Evolutionary conservation across 2,888 invertebrate genomes (phyloP).

Genomic region (Lasioglossum vierecki): DNA sequence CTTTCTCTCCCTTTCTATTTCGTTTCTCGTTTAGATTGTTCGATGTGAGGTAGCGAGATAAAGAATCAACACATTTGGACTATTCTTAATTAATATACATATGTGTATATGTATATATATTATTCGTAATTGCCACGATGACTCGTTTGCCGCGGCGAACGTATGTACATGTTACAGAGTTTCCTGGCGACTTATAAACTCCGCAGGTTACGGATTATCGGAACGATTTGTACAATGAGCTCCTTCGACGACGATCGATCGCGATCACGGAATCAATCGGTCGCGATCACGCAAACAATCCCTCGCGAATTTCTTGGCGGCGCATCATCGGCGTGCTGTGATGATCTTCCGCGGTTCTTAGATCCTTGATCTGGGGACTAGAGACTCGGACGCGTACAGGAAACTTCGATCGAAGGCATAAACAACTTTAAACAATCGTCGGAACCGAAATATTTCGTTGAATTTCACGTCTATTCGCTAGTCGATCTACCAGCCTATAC

Average conservation of each 20-base stretch:
- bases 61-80: conserved; percentile 74
- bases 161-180: conserved; percentile 70
- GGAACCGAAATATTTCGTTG: not conserved
- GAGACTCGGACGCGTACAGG: not conserved
- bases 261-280: not conserved
- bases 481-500: not conserved
- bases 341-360: conserved; percentile 21
- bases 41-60: conserved; percentile 19
- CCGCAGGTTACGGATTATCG: conserved; percentile 62
- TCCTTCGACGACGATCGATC: conserved; percentile 31
- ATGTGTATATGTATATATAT: conserved; percentile 61
- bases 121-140: conserved; percentile 70
- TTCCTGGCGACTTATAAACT: conserved; percentile 36
- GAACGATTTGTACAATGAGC: conserved; percentile 75
- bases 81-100: conserved; percentile 72
- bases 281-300: not conserved
- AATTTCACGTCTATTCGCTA: not conserved
- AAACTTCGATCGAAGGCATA: not conserved
- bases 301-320: not conserved
- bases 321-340: conserved; percentile 25
- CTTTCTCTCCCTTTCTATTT: not conserved
- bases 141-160: conserved; percentile 71
- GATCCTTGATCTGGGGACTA: conserved; percentile 14
- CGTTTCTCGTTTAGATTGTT: not conserved
- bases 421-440: not conserved